Conservation (phyloP, 2,113 vertebrate genomes). For the Helogale parvula region DNA sequence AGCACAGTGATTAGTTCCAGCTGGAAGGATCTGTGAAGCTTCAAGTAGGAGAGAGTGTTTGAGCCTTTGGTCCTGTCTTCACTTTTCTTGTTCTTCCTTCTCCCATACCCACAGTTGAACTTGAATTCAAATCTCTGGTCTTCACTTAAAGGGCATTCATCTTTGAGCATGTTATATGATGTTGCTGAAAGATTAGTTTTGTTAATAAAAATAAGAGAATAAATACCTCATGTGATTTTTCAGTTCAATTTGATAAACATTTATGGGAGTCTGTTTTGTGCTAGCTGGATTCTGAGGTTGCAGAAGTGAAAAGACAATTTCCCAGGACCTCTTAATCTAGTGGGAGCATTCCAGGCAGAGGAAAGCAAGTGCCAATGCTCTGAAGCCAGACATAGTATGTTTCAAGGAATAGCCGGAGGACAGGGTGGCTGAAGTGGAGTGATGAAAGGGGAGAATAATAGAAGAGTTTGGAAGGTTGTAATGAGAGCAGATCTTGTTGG, state of each 20-base stretch:
- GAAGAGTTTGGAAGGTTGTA: background rate
- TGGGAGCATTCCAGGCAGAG: background rate
- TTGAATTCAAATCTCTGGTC: background rate
- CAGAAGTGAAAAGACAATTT: conserved; percentile 20
- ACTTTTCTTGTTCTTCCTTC: conserved; percentile 2
- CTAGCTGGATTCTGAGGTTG: background rate
- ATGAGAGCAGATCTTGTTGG: background rate
- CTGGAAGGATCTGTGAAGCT: background rate
- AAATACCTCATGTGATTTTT: background rate
- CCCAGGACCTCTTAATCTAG: background rate
- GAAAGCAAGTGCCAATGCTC: background rate
- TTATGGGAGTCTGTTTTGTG: background rate
- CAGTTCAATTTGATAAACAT: background rate
- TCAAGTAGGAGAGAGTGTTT: background rate
- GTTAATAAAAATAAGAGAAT: background rate
- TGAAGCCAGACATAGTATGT: background rate
- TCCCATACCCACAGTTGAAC: background rate
- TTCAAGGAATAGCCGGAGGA: background rate
- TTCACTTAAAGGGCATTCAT: background rate
- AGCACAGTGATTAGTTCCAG: background rate
- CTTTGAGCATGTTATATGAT: background rate
- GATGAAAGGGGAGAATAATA: background rate
- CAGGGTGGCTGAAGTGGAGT: background rate
- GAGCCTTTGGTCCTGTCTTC: background rate
- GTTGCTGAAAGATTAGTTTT: background rate